A percentile compares a stretch with the other conserved stretches of the same genome.
Evolutionary conservation across 2,888 invertebrate species (phyloP).

Genomic region (Sturmia bella): DNA sequence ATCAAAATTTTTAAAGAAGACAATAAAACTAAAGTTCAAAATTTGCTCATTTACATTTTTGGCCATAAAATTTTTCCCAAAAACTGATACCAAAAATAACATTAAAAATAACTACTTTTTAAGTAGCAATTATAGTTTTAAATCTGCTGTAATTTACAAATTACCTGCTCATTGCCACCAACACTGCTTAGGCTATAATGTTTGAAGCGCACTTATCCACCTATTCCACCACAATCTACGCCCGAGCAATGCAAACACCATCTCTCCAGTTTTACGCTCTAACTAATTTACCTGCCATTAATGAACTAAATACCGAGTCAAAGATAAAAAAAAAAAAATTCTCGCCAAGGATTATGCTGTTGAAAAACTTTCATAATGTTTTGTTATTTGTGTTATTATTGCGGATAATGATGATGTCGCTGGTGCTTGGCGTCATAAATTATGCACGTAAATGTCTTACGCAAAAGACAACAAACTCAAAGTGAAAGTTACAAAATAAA

Average conservation of each 20-base stretch:
- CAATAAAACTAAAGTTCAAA: no score
- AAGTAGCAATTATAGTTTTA: no score
- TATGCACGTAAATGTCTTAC: background rate
- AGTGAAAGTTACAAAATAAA: background rate
- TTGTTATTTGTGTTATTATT: conserved; percentile 1
- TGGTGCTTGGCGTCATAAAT: conserved; percentile 1
- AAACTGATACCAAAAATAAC: no score
- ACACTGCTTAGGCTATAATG: no score
- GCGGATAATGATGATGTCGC: background rate
- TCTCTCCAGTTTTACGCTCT: background rate
- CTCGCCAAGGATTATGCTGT: conserved; percentile 3
- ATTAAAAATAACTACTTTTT: no score
- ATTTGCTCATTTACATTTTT: no score
- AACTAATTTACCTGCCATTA: conserved; percentile 9
- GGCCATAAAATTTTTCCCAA: no score
- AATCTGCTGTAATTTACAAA: no score
- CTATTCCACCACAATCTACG: no score
- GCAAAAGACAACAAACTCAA: conserved; percentile 15
- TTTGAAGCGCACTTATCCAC: no score
- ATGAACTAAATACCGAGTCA: conserved; percentile 18
- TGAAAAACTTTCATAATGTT: conserved; percentile 26
- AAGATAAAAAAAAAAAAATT: conserved; percentile 2
- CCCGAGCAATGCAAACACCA: background rate
- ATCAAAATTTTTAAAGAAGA: no score
- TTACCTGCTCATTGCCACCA: no score